These are phyloP conservation scores for Pseudomyrmex flavicornis DNA, from an alignment of 1,140 invertebrate species.

Conservation along the genomic window DNA sequence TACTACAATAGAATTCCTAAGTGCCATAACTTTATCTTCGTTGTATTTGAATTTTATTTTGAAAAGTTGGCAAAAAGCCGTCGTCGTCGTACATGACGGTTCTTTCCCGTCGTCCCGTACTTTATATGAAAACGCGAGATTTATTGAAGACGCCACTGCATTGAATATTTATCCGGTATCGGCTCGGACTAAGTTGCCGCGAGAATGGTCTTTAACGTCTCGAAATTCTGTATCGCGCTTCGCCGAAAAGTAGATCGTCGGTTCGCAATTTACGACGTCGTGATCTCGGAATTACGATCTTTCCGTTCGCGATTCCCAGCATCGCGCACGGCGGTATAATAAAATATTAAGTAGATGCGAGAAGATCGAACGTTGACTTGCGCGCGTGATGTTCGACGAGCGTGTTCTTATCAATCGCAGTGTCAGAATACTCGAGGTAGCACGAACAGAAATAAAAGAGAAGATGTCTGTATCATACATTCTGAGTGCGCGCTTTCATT, in stretches of 20 bases:
- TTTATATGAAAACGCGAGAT: slow-evolving; percentile 47
- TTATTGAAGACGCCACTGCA: slow-evolving; percentile 42
- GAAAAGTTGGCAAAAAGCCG: neutral
- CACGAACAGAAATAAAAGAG: neutral
- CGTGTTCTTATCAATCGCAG: slow-evolving; percentile 24
- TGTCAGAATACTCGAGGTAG: neutral
- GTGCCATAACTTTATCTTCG: neutral
- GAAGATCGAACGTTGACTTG: slow-evolving; percentile 30
- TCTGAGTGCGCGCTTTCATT: neutral
- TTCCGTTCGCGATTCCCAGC: slow-evolving; percentile 32
- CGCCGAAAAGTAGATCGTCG: slow-evolving; percentile 51
- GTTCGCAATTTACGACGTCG: slow-evolving; percentile 49
- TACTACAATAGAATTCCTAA: neutral
- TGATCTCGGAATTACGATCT: slow-evolving; percentile 52
- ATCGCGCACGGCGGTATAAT: slow-evolving; percentile 14
- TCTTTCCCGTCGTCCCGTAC: neutral
- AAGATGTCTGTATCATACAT: too few relatives aligned
- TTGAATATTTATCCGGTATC: slow-evolving; percentile 60
- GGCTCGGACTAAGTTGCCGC: slow-evolving; percentile 44
- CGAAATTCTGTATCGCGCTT: slow-evolving; percentile 52
- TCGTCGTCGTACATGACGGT: neutral
- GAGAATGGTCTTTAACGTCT: slow-evolving; percentile 56
- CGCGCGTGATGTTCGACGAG: slow-evolving; percentile 16
- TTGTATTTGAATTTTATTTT: slow-evolving; percentile 25
- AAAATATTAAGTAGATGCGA: slow-evolving; percentile 53